These are phyloP conservation scores for Harpagus bidentatus DNA, from an alignment of 2,113 vertebrate species.

Conservation along the genomic window DNA sequence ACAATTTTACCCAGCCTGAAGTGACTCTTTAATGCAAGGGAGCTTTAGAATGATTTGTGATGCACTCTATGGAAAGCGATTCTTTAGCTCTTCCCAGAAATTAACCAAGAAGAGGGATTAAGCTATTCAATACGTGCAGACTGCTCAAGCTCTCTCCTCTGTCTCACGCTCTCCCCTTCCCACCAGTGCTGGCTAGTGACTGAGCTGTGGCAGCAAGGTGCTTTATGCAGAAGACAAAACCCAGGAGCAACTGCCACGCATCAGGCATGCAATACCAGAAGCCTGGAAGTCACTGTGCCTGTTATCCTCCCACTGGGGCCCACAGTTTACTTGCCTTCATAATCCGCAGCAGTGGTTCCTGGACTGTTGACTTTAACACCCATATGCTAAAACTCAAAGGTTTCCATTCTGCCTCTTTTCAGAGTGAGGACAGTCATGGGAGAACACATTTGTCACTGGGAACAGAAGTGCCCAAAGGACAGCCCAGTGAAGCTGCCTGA, in stretches of 20 bases:
- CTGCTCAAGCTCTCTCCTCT: neutral
- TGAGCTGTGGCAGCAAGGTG: neutral
- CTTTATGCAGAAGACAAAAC: neutral
- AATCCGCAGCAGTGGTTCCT: neutral
- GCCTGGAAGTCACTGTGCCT: neutral
- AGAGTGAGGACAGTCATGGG: neutral
- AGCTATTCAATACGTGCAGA: neutral
- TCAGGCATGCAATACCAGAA: neutral
- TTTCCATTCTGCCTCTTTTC: neutral
- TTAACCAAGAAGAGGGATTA: neutral
- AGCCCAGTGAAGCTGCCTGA: neutral
- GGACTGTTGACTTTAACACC: neutral
- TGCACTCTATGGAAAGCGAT: neutral
- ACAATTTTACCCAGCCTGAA: neutral
- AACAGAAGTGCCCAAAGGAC: neutral
- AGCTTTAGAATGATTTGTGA: rapidly evolving
- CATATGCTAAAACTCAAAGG: rapidly evolving
- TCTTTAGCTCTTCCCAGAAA: neutral
- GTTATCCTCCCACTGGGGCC: neutral
- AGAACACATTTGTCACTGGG: neutral
- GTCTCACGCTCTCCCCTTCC: neutral
- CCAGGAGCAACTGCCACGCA: neutral
- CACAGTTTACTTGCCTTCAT: neutral
- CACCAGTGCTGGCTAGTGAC: neutral
- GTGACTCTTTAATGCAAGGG: neutral